phyloP scores from a whole-genome alignment of 2,888 invertebrate genomes.

The Isotomurus palustris region DNA sequence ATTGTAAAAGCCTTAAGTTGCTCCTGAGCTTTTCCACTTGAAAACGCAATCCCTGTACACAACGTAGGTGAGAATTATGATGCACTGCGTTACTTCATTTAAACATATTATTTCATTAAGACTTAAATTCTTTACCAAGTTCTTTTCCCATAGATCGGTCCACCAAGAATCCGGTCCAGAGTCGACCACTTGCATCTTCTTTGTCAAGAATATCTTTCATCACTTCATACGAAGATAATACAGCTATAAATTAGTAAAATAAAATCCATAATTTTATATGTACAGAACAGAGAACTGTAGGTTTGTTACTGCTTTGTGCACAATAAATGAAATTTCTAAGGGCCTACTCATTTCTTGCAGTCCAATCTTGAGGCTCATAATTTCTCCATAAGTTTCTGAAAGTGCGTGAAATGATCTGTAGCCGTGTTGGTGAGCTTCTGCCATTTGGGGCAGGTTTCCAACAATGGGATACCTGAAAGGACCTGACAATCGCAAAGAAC shows the following conservation, averaged over 20 bases:
- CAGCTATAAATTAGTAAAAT: slow-evolving; percentile 17
- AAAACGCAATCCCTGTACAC: slow-evolving; percentile 28
- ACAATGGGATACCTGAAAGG: slow-evolving; percentile 30
- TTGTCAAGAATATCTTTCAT: slow-evolving; percentile 29
- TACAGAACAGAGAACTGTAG: background rate
- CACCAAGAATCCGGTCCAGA: slow-evolving; percentile 39
- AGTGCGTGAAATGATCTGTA: slow-evolving; percentile 36
- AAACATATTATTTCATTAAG: too few species aligned
- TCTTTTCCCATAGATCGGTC: slow-evolving; percentile 42
- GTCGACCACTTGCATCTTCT: slow-evolving; percentile 34
- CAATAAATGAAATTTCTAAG: slow-evolving; percentile 1
- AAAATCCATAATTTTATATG: too few species aligned
- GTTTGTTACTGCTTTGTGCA: background rate
- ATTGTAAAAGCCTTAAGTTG: slow-evolving; percentile 34
- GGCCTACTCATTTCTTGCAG: slow-evolving; percentile 27
- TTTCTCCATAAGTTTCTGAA: slow-evolving; percentile 34
- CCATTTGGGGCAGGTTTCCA: slow-evolving; percentile 39
- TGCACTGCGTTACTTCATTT: too few species aligned
- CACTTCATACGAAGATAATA: slow-evolving; percentile 31
- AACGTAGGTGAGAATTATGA: background rate
- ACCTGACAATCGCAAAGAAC: slow-evolving; percentile 14
- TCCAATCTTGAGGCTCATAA: slow-evolving; percentile 40
- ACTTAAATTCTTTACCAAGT: slow-evolving; percentile 21
- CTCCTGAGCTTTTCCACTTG: slow-evolving; percentile 30
- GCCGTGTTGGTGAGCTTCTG: slow-evolving; percentile 27